Evolutionary conservation across 2,888 invertebrate genomes (phyloP).

Genomic region (Tetrapedia diversipes): DNA sequence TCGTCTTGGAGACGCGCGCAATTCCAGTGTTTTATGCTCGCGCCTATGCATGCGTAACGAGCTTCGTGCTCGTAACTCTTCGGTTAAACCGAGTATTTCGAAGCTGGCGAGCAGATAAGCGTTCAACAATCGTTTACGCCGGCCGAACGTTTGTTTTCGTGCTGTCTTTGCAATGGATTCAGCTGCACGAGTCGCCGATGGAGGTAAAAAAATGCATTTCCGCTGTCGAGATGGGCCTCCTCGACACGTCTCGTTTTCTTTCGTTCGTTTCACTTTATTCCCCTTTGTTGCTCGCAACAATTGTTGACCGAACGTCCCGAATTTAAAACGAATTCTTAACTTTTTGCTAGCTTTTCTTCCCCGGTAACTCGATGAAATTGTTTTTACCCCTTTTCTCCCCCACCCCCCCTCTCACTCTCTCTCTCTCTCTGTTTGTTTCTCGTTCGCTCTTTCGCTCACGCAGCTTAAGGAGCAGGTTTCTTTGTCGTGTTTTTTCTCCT

Average conservation of each 20-base stretch:
- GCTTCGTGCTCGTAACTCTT: slow-evolving; percentile 74
- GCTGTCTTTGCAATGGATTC: slow-evolving; percentile 6
- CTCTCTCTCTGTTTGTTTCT: background rate
- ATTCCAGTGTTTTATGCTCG: slow-evolving; percentile 67
- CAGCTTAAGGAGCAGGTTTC: too few relatives aligned
- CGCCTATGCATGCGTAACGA: slow-evolving; percentile 79
- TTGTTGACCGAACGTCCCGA: too few relatives aligned
- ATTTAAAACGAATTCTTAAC: too few relatives aligned
- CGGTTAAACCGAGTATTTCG: slow-evolving; percentile 65
- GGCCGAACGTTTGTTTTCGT: slow-evolving; percentile 18
- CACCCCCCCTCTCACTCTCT: background rate
- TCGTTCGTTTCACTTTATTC: too few relatives aligned
- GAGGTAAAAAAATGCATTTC: background rate
- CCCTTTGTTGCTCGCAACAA: too few relatives aligned
- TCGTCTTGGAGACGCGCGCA: too few relatives aligned
- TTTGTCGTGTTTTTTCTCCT: too few relatives aligned
- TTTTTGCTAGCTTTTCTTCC: too few relatives aligned
- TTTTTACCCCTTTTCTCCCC: background rate
- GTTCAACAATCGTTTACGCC: slow-evolving; percentile 62
- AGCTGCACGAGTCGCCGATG: background rate
- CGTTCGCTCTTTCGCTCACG: background rate
- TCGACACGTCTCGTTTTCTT: background rate
- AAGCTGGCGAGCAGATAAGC: slow-evolving; percentile 62
- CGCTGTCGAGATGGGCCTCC: background rate
- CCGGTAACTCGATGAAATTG: background rate